Percentiles rank a stretch among this genome's conserved stretches.
phyloP scores from a whole-genome alignment of 2,113 vertebrate genomes.

The Rhea pennata region DNA sequence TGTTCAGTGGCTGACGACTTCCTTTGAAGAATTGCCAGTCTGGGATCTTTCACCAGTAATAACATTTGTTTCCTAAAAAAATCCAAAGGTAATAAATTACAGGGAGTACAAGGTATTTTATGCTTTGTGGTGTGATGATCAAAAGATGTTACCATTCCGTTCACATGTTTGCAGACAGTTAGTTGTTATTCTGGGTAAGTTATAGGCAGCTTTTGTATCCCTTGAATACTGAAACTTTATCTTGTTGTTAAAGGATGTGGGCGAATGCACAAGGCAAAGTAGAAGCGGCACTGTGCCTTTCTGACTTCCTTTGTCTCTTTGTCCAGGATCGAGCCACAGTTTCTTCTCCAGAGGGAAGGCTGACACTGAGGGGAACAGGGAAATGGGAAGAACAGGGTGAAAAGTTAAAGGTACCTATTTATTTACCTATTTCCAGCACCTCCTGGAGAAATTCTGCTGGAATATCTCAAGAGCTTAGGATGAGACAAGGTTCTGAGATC shows the following conservation, averaged over 20 bases:
- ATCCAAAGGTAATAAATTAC: constrained; percentile 35
- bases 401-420: not conserved
- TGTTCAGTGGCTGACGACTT: not conserved
- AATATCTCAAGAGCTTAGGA: not conserved
- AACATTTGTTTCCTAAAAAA: constrained; percentile 40
- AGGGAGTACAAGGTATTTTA: constrained; percentile 21
- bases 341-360: not conserved
- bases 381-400: not conserved
- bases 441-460: not conserved
- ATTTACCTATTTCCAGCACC: not conserved
- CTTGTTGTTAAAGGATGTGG: not conserved
- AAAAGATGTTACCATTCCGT: constrained; percentile 38
- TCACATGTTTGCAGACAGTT: constrained; percentile 30
- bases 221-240: not conserved
- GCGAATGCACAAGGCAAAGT: not conserved
- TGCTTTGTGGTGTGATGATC: constrained; percentile 53
- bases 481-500: not conserved
- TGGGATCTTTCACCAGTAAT: constrained; percentile 17
- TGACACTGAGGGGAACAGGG: not conserved
- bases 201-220: constrained; percentile 8
- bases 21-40: constrained; percentile 33
- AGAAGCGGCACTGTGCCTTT: not conserved
- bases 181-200: not conserved
- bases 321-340: not conserved
- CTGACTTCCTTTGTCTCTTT: not conserved